Conservation (phyloP, 2,113 vertebrate species). For the Hyaena hyaena region DNA sequence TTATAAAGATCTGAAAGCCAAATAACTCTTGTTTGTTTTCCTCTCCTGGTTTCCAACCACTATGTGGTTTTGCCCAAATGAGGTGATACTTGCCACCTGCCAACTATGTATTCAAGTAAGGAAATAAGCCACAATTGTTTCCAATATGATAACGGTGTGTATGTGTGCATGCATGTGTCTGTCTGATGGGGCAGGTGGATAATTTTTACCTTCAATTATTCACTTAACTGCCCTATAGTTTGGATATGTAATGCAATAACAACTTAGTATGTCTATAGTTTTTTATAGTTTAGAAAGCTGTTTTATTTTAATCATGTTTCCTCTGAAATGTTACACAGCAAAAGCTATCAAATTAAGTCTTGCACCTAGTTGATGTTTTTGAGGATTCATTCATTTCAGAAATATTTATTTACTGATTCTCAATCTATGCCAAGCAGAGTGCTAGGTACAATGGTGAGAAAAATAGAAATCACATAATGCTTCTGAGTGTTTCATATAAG, state of each 20-base stretch:
- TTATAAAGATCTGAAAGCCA: neutral
- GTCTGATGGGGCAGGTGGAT: neutral
- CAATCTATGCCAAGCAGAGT: neutral
- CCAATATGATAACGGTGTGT: neutral
- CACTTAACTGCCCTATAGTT: neutral
- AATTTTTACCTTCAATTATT: neutral
- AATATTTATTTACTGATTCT: neutral
- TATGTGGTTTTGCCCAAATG: neutral
- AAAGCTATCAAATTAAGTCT: neutral
- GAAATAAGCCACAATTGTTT: slow-evolving; percentile 5
- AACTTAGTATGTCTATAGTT: neutral
- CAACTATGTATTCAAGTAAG: neutral
- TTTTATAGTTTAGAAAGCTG: neutral
- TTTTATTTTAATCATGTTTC: neutral
- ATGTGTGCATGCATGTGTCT: neutral
- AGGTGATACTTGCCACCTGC: neutral
- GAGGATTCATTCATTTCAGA: neutral
- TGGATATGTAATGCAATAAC: neutral
- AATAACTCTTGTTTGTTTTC: neutral
- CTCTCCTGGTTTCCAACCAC: neutral
- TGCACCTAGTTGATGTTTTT: neutral
- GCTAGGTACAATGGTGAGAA: neutral
- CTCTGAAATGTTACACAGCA: neutral
- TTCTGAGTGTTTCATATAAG: neutral
- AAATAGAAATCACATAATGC: neutral